Conservation (phyloP, 2,888 invertebrate species). For the Tryphoninae sp. region DNA sequence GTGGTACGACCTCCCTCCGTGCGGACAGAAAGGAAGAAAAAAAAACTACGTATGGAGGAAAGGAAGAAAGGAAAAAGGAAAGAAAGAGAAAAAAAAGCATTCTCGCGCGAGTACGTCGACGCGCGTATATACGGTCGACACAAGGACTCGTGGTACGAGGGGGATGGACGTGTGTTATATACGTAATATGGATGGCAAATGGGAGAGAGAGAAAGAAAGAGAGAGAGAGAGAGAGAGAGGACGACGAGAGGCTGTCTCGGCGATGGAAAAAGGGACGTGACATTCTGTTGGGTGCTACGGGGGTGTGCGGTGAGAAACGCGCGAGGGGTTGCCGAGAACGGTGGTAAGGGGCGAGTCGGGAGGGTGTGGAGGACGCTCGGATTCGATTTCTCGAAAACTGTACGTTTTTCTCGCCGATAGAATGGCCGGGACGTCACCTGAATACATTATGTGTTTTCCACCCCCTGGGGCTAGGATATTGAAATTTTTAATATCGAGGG, state of each 20-base stretch:
- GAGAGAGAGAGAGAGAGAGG: slow-evolving; percentile 36
- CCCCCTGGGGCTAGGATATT: slow-evolving; percentile 81
- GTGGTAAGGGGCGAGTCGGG: slow-evolving; percentile 45
- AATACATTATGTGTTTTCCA: slow-evolving; percentile 82
- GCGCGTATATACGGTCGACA: slow-evolving; percentile 7
- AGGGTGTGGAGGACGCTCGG: slow-evolving; percentile 67
- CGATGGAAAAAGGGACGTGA: slow-evolving; percentile 60
- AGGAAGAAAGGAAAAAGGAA: slow-evolving; percentile 25
- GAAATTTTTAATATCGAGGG: slow-evolving; percentile 81
- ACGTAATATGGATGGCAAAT: slow-evolving; percentile 57
- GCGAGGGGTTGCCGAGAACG: slow-evolving; percentile 61
- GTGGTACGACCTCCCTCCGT: neutral
- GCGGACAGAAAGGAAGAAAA: slow-evolving; percentile 19
- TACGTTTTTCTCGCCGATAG: slow-evolving; percentile 81
- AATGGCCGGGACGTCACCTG: slow-evolving; percentile 82
- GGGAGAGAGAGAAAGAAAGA: slow-evolving; percentile 13
- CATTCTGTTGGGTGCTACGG: slow-evolving; percentile 59
- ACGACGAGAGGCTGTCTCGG: slow-evolving; percentile 48
- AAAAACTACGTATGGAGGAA: neutral
- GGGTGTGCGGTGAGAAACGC: slow-evolving; percentile 60
- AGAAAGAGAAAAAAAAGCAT: slow-evolving; percentile 14
- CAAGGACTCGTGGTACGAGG: slow-evolving; percentile 27
- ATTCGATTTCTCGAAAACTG: slow-evolving; percentile 81
- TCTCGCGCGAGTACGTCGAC: slow-evolving; percentile 36
- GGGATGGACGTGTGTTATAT: slow-evolving; percentile 62